These are phyloP conservation scores for Taenioides sp. DNA, from an alignment of 2,797 vertebrate species.

Conservation along the genomic window DNA sequence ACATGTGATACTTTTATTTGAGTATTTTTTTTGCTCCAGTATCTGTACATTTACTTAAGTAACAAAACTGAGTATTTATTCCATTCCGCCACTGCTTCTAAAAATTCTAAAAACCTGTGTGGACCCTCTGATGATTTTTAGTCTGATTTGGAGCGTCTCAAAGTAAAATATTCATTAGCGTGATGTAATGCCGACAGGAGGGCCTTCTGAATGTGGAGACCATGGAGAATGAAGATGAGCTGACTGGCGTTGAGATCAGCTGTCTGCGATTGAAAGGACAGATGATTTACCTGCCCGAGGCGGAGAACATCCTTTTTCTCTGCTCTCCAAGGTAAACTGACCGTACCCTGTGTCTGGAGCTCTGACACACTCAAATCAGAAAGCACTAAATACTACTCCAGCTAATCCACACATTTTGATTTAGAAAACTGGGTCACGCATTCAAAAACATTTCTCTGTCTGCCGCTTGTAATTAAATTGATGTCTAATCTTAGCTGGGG, in stretches of 20 bases:
- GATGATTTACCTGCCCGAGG: slow-evolving; percentile 98
- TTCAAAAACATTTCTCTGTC: slow-evolving; percentile 6
- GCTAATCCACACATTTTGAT: slow-evolving; percentile 10
- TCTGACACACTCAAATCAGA: slow-evolving; percentile 7
- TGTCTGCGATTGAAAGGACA: slow-evolving; percentile 97
- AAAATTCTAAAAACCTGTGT: slow-evolving; percentile 29
- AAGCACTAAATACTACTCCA: neutral
- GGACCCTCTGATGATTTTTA: slow-evolving; percentile 30
- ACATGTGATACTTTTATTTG: too few species aligned
- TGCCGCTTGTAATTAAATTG: neutral
- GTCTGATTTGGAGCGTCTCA: slow-evolving; percentile 38
- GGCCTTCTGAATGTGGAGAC: slow-evolving; percentile 95
- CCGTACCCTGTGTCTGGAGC: slow-evolving; percentile 21
- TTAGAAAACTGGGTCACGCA: slow-evolving; percentile 4
- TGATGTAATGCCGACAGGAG: slow-evolving; percentile 81
- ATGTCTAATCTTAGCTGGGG: neutral
- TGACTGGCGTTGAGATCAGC: slow-evolving; percentile 96
- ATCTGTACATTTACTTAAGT: too few species aligned
- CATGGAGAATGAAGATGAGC: slow-evolving; percentile 92
- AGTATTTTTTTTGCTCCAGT: too few species aligned
- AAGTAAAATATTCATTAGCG: slow-evolving; percentile 60
- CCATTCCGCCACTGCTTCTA: slow-evolving; percentile 1
- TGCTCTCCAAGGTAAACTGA: slow-evolving; percentile 93
- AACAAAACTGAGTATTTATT: too few species aligned
- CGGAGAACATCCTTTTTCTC: slow-evolving; percentile 97